Base-by-base conservation (phyloP, 2,888 invertebrate genomes). In the Drosophila suboccidentalis region DNA sequence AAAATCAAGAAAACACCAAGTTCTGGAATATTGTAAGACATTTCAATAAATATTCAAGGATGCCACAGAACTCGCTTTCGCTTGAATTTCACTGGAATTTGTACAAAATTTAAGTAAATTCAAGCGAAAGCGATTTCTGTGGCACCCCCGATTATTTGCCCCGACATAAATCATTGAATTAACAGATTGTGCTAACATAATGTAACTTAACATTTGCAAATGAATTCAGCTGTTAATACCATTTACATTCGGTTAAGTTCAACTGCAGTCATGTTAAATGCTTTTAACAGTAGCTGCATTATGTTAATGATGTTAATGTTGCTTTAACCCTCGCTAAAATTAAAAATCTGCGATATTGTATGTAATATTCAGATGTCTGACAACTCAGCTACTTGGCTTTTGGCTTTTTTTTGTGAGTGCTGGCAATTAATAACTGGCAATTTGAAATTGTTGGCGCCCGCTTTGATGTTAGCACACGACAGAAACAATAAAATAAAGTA, bases 391-490 rank as follows among this genome's bases (percentile, higher is more conserved):
- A 60, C 47, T 64, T 51, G 50, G 34, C 71, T 51, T 71, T 47
- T 38, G 55, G 34, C 22, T 53, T 11, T 32, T 44, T 22, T 15
- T 22, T 36, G 32, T 44, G 19, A 47, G 36, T 46, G 39, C 59
- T 54, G 76, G 62, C 69, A 79, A 72, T 82, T 79, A 78, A 80
- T 80, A 87, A 79, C 55, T 61, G 53, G 39, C 76, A 75, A 79
- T 78, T 70, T 71, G 61, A 78, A 82, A 87, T 79, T 85, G 82
- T 53, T 63, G 39, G 39, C 70, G 63, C 66, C 44, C 54, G 86
- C 82, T 82, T 82, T 82, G 82, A 82, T 80, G 65, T 82, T 59
- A 22, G 26, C 47, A 64, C 19, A 58, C 43, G 41, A 34, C 29
- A 50, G 43, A 34, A 54, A 58, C 1, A 46, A 13, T 22, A 55